Conservation (phyloP, 2,888 invertebrate genomes). For the Drosophila antonietae region DNA sequence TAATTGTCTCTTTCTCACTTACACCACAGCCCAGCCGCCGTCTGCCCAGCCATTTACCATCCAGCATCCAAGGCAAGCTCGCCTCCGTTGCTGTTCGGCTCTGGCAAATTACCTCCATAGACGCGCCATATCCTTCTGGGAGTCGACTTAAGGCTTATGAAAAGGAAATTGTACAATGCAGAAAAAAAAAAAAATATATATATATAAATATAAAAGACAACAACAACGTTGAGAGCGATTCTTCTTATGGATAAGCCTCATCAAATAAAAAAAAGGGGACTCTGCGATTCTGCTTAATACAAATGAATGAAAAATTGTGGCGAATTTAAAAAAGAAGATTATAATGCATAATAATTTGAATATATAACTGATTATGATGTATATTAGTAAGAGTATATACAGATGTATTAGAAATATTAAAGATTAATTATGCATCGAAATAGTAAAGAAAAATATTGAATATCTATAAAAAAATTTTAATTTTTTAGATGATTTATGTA, state of each 20-base stretch:
- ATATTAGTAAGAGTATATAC: too few species aligned
- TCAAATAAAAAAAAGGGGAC: neutral
- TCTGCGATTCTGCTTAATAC: neutral
- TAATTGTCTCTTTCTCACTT: slow-evolving; percentile 81
- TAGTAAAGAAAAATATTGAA: too few species aligned
- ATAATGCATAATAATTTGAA: neutral
- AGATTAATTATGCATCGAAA: too few species aligned
- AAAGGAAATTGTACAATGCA: slow-evolving; percentile 55
- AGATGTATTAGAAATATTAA: too few species aligned
- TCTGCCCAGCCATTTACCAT: slow-evolving; percentile 7
- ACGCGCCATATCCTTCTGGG: slow-evolving; percentile 32
- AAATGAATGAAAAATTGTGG: neutral
- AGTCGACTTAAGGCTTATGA: slow-evolving; percentile 55
- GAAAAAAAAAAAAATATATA: neutral
- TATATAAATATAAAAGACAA: neutral
- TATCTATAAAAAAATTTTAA: too few species aligned
- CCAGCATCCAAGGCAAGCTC: slow-evolving; percentile 5
- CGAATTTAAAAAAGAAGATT: slow-evolving; percentile 15
- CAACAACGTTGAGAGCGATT: slow-evolving; percentile 12
- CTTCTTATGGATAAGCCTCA: slow-evolving; percentile 13
- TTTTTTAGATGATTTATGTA: too few species aligned
- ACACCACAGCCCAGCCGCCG: slow-evolving; percentile 41
- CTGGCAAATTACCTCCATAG: slow-evolving; percentile 63
- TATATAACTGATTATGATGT: too few species aligned
- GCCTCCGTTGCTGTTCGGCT: slow-evolving; percentile 18